Conservation (phyloP, 2,888 invertebrate genomes). For the Penaeus monodon region DNA sequence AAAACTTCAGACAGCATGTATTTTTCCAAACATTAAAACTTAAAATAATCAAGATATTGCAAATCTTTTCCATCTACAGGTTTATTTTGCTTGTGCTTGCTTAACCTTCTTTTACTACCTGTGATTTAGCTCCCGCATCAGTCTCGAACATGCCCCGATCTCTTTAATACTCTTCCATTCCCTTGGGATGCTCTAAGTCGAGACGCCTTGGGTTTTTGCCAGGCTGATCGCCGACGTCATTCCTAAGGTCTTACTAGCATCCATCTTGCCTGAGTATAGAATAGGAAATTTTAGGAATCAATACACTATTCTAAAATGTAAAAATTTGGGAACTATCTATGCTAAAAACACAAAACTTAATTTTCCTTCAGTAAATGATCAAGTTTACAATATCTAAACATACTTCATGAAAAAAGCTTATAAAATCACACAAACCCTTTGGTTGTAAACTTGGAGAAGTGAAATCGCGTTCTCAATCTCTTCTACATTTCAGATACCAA, state of each 20-base stretch:
- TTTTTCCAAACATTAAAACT: no score
- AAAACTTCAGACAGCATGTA: no score
- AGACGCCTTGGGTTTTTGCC: conserved; percentile 84
- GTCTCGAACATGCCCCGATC: conserved; percentile 92
- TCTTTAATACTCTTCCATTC: conserved; percentile 82
- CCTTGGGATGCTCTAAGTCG: conserved; percentile 81
- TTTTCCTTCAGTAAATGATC: no score
- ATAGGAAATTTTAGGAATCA: background rate
- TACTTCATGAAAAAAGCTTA: no score
- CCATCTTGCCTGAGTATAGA: conserved; percentile 47
- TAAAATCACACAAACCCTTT: no score
- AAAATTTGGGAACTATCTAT: no score
- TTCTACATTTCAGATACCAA: no score
- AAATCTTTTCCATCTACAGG: background rate
- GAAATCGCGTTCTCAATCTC: no score
- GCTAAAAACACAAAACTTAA: no score
- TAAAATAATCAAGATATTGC: background rate
- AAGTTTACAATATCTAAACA: no score
- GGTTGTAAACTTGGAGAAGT: no score
- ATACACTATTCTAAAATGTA: no score
- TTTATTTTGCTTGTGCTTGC: background rate
- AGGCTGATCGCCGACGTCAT: conserved; percentile 95
- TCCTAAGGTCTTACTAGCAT: conserved; percentile 72
- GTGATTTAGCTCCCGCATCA: conserved; percentile 89
- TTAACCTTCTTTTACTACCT: conserved; percentile 70